Percentiles rank a stretch among this genome's conserved stretches.
Evolutionary conservation across 37 sponge, comb jelly and placozoan genomes (phyloP).

Genomic region (Oscarella lobularis): DNA sequence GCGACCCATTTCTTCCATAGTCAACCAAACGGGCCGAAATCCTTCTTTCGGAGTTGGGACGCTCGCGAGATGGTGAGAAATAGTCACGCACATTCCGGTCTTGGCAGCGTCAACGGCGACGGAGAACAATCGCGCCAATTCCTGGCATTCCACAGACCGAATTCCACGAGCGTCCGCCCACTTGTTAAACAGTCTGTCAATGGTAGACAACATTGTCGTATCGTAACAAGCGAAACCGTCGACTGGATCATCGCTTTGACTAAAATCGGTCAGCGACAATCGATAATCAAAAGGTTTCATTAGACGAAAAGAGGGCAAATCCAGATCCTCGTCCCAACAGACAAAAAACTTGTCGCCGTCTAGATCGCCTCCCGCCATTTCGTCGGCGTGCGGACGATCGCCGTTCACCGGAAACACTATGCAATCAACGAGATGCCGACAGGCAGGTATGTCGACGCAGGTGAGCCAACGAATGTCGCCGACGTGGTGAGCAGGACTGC

Average conservation of each 20-base stretch:
- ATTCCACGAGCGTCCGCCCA: constrained; percentile 53
- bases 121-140: constrained; percentile 44
- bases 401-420: constrained; percentile 68
- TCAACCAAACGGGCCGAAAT: constrained; percentile 33
- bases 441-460: constrained; percentile 21
- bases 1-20: constrained; percentile 27
- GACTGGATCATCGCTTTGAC: constrained; percentile 12
- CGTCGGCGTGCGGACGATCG: constrained; percentile 47
- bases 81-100: constrained; percentile 34
- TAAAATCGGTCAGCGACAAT: background rate
- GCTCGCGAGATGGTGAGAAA: constrained; percentile 24
- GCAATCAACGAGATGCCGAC: constrained; percentile 50
- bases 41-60: background rate
- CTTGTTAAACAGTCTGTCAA: constrained; percentile 41
- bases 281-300: constrained; percentile 38
- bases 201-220: constrained; percentile 29
- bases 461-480: constrained; percentile 55
- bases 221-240: constrained; percentile 47
- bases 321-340: constrained; percentile 56
- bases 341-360: constrained; percentile 82
- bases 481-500: constrained; percentile 60
- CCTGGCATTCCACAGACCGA: constrained; percentile 28
- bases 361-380: constrained; percentile 78
- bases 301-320: constrained; percentile 15
- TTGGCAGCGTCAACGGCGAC: constrained; percentile 56